A percentile compares a stretch with the other conserved stretches of the same genome.
Evolutionary conservation across 2,888 invertebrate species (phyloP).

Genomic region (Melipona beecheii): DNA sequence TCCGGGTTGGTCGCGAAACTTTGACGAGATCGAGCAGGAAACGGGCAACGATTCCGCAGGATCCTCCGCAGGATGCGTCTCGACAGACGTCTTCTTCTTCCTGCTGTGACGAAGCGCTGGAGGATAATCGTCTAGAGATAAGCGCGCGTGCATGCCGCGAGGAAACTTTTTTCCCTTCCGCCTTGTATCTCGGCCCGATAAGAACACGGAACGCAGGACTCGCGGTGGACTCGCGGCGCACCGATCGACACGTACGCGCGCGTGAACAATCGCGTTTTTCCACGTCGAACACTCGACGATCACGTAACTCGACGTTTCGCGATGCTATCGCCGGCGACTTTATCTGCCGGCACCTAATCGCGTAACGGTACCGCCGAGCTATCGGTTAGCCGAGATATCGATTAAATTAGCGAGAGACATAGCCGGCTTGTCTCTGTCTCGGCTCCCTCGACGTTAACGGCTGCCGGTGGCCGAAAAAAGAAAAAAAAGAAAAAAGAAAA

Average conservation of each 20-base stretch:
- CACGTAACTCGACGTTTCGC: slow-evolving; percentile 57
- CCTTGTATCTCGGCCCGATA: slow-evolving; percentile 66
- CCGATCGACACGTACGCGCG: slow-evolving; percentile 19
- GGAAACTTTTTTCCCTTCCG: slow-evolving; percentile 56
- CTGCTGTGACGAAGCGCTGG: slow-evolving; percentile 54
- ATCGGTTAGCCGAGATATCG: slow-evolving; percentile 60
- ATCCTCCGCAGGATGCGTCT: not conserved
- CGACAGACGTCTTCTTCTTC: not conserved
- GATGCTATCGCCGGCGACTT: slow-evolving; percentile 59
- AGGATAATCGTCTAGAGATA: slow-evolving; percentile 49
- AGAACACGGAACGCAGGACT: slow-evolving; percentile 44
- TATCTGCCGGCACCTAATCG: slow-evolving; percentile 59
- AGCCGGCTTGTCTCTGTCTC: not conserved
- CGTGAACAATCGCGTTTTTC: slow-evolving; percentile 46
- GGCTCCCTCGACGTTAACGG: not conserved
- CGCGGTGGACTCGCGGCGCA: slow-evolving; percentile 12
- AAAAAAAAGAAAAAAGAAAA: not conserved
- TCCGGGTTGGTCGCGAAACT: slow-evolving; percentile 20
- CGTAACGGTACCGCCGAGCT: slow-evolving; percentile 56
- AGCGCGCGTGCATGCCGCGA: slow-evolving; percentile 53
- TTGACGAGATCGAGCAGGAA: not conserved
- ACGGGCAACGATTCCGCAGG: not conserved
- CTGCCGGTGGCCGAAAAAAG: not conserved
- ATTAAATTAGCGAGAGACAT: slow-evolving; percentile 42
- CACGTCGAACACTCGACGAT: slow-evolving; percentile 14